Percentiles rank a stretch among this genome's conserved stretches.
phyloP scores from a whole-genome alignment of 1,140 invertebrate species.

The Dendrolimus punctatus region DNA sequence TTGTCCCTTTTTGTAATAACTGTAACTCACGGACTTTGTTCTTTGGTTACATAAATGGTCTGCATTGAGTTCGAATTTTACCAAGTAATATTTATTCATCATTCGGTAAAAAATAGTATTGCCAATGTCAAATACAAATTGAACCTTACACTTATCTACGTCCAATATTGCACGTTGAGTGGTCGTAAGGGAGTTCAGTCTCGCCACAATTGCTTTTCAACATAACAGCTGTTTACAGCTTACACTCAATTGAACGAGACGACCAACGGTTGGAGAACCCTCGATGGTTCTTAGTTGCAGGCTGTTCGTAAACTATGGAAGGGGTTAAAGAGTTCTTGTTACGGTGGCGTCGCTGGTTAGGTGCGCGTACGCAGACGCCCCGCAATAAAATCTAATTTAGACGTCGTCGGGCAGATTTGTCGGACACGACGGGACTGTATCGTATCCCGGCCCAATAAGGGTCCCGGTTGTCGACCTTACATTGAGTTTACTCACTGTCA shows the following conservation, averaged over 20 bases:
- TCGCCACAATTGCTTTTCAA: conserved; percentile 49
- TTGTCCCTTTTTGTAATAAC: too few species aligned
- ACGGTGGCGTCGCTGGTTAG: conserved; percentile 29
- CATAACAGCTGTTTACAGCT: conserved; percentile 41
- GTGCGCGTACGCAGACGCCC: conserved; percentile 48
- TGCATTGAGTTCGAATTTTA: too few species aligned
- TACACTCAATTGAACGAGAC: conserved; percentile 42
- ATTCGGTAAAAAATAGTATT: background rate
- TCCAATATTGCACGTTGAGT: conserved; percentile 20
- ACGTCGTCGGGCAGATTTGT: conserved; percentile 60
- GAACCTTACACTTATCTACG: too few species aligned
- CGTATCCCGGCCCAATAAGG: conserved; percentile 20
- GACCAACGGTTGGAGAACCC: conserved; percentile 28
- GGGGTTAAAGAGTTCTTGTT: conserved; percentile 3
- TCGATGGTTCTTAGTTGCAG: conserved; percentile 3
- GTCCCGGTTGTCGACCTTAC: conserved; percentile 56
- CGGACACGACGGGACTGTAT: conserved; percentile 42
- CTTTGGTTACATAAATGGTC: too few species aligned
- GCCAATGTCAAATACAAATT: background rate
- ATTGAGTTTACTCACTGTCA: background rate
- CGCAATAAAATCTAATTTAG: conserved; percentile 71
- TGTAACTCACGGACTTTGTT: too few species aligned
- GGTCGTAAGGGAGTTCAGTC: conserved; percentile 27
- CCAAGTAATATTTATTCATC: too few species aligned
- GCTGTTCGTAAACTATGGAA: conserved; percentile 3